Base-by-base conservation (phyloP, 2,797 vertebrate species). In the Gallinago solitaria region DNA sequence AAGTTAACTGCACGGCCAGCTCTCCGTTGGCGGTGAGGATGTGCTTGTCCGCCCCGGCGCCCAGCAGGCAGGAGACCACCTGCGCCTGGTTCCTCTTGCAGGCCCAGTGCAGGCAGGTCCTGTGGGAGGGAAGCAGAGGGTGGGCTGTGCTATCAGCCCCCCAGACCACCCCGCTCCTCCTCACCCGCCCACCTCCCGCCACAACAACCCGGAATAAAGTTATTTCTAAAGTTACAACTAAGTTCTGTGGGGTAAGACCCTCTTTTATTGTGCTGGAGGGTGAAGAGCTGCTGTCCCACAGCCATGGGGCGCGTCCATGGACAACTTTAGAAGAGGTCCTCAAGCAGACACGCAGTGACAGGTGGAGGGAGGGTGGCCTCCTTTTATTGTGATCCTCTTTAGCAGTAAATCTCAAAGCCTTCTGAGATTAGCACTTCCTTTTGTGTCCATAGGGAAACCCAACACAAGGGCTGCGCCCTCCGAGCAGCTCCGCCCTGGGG, bases 21-120 rank as follows among this genome's bases (percentile, higher is more conserved):
- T 99, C 99, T 73, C 99, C 99, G 75, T 98, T 98, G 15, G 98
- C 98, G 0, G 99, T 99, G 73, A 99, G 98, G 95, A 99, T 98
- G 25, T 98, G 98, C 95, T 97, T 98, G 93, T 99, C 98, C 0
- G 99, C 99, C 12, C 99, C 99, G 12, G 98, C 98, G 27, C 97
- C 98, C 93, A 99, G 97, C 97, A 99, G 97, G 97, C 98, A 99
- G 77, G 99, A 98, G 95, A 99, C 99, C 64, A 99, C 98, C 7
- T 98, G 98, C 41, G 98, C 98, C 39, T 99, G 99, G 97, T 99
- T 99, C 87, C 99, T 98, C 96, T 99, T 99, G 86, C 99, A 99
- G 5, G 99, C 99, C 99, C 99, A 99, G 95, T 99, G 99, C 92
- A 99, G 97, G 80, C 99, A 99, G 3, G 99, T 99, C 99, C 99